A percentile compares a stretch with the other conserved stretches of the same genome.
Evolutionary conservation across 2,888 invertebrate genomes (phyloP).

Genomic region (Ophion ventricosus): DNA sequence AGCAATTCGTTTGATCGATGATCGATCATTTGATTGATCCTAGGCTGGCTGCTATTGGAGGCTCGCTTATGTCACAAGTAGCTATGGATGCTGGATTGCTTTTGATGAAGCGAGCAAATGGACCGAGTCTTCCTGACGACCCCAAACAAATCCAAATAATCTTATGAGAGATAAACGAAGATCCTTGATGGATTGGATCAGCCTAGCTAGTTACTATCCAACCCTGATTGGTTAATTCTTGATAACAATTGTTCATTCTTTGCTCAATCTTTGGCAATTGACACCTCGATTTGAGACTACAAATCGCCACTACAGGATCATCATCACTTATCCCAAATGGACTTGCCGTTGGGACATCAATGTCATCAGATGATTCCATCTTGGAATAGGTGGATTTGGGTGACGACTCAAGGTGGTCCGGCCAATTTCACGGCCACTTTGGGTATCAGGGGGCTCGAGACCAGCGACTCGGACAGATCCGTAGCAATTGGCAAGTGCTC

Average conservation of each 20-base stretch:
- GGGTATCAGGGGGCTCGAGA: neutral
- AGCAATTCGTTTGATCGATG: constrained; percentile 25
- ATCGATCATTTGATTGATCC: constrained; percentile 40
- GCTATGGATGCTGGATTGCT: neutral
- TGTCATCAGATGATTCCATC: neutral
- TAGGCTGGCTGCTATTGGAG: neutral
- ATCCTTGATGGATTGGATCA: too few species aligned
- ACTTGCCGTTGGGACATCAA: neutral
- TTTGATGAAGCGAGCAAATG: constrained; percentile 37
- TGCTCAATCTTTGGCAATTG: too few species aligned
- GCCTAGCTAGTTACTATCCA: too few species aligned
- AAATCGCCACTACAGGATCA: too few species aligned
- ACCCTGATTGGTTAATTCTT: too few species aligned
- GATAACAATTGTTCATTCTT: too few species aligned
- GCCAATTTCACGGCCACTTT: neutral
- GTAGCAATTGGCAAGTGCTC: neutral
- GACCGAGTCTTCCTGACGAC: constrained; percentile 31
- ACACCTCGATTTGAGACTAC: too few species aligned
- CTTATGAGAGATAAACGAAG: too few species aligned
- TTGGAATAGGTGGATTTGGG: neutral
- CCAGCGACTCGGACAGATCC: neutral
- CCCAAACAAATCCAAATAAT: too few species aligned
- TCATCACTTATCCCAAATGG: neutral
- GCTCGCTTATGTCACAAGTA: neutral
- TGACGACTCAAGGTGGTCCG: neutral